phyloP scores from a whole-genome alignment of 2,888 invertebrate species.

The Helicoverpa assulta region DNA sequence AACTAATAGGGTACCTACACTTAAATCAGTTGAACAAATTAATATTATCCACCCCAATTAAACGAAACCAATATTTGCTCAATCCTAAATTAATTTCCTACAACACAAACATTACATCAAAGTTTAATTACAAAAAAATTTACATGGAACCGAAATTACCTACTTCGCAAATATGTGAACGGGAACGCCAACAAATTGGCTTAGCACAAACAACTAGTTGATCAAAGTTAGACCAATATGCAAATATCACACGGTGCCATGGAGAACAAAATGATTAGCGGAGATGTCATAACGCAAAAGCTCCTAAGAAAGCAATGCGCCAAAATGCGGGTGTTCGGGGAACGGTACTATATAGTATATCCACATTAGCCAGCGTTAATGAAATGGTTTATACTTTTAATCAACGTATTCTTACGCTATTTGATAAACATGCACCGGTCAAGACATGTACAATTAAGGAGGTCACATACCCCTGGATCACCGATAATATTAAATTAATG shows the following conservation, averaged over 20 bases:
- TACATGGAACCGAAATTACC: conserved; percentile 2
- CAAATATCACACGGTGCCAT: conserved; percentile 42
- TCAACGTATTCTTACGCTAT: no score
- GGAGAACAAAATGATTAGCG: no score
- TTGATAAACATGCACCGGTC: no score
- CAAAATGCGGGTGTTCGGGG: no score
- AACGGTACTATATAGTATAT: no score
- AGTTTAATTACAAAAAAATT: conserved; percentile 27
- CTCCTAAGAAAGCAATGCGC: no score
- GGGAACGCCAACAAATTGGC: conserved; percentile 6
- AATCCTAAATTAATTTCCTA: conserved; percentile 6
- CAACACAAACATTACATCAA: conserved; percentile 13
- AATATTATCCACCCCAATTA: conserved; percentile 6
- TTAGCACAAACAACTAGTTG: conserved; percentile 29
- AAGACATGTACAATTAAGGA: no score
- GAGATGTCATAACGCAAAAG: no score
- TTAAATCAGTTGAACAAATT: not conserved
- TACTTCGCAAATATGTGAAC: not conserved
- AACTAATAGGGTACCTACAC: not conserved
- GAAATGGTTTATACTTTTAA: no score
- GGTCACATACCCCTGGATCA: no score
- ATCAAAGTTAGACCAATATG: conserved; percentile 36
- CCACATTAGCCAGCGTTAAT: no score
- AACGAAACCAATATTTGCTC: conserved; percentile 10
- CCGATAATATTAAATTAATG: no score